A percentile compares a stretch with the other conserved stretches of the same genome.
phyloP scores from a whole-genome alignment of 2,113 vertebrate species.

The Pagrus major region DNA sequence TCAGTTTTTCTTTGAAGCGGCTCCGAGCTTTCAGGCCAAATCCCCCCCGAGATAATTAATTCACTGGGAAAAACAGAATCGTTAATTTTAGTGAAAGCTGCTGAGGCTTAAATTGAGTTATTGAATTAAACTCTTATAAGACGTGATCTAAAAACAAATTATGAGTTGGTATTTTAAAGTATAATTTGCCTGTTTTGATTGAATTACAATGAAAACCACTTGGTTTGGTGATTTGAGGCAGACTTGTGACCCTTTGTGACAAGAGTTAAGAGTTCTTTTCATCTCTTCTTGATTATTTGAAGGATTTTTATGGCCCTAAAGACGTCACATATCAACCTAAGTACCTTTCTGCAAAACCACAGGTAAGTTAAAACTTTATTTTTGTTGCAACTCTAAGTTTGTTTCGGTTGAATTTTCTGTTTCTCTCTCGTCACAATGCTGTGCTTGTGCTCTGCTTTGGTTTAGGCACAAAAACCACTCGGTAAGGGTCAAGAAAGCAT shows the following conservation, averaged over 20 bases:
- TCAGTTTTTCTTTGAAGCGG: slow-evolving; percentile 17
- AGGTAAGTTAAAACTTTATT: too few relatives aligned
- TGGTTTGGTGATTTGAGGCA: too few relatives aligned
- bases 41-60: not conserved
- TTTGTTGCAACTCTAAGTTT: too few relatives aligned
- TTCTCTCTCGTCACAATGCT: too few relatives aligned
- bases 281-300: not conserved
- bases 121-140: not conserved
- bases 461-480: too few relatives aligned
- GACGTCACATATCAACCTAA: not conserved
- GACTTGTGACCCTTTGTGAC: not conserved
- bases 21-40: not conserved
- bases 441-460: too few relatives aligned
- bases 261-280: not conserved
- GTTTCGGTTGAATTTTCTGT: too few relatives aligned
- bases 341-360: too few relatives aligned
- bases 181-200: too few relatives aligned
- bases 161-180: not conserved
- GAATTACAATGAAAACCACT: too few relatives aligned
- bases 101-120: not conserved
- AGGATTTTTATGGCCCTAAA: not conserved
- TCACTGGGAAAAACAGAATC: not conserved
- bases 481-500: too few relatives aligned
- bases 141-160: not conserved
- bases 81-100: not conserved